A percentile compares a stretch with the other conserved stretches of the same genome.
Evolutionary conservation across 2,888 invertebrate genomes (phyloP).

Genomic region (Dichetophora obliterata): DNA sequence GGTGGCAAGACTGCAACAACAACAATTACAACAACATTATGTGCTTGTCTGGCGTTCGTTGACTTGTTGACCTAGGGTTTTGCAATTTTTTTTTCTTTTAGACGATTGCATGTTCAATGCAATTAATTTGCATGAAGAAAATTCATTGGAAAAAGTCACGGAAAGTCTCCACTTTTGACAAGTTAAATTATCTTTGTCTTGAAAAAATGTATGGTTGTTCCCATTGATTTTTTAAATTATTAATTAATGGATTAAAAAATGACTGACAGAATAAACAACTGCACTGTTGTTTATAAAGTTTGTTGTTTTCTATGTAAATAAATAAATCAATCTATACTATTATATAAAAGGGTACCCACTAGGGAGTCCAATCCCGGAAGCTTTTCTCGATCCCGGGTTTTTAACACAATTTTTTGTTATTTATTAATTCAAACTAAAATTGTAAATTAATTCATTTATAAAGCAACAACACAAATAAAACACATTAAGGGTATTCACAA

Average conservation of each 20-base stretch:
- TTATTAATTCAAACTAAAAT: too few relatives aligned
- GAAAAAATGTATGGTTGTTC: neutral
- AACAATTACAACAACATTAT: slow-evolving; percentile 30
- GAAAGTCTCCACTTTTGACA: slow-evolving; percentile 6
- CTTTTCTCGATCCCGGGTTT: too few relatives aligned
- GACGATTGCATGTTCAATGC: neutral
- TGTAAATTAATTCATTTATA: too few relatives aligned
- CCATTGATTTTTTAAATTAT: slow-evolving; percentile 7
- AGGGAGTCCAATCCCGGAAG: too few relatives aligned
- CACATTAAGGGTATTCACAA: too few relatives aligned
- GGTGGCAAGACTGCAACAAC: neutral
- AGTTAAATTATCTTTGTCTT: slow-evolving; percentile 12
- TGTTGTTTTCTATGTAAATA: neutral
- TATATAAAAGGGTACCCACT: too few relatives aligned
- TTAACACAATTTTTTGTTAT: too few relatives aligned
- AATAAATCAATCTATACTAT: neutral
- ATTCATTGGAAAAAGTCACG: neutral
- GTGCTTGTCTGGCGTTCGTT: slow-evolving; percentile 36
- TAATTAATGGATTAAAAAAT: neutral
- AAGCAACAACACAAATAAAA: too few relatives aligned
- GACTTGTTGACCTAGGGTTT: slow-evolving; percentile 48
- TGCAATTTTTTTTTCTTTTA: neutral
- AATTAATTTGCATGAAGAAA: neutral
- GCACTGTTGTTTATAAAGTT: neutral
- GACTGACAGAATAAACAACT: neutral